phyloP scores from a whole-genome alignment of 2,113 vertebrate species.

The Petrocephalus microphthalmus region DNA sequence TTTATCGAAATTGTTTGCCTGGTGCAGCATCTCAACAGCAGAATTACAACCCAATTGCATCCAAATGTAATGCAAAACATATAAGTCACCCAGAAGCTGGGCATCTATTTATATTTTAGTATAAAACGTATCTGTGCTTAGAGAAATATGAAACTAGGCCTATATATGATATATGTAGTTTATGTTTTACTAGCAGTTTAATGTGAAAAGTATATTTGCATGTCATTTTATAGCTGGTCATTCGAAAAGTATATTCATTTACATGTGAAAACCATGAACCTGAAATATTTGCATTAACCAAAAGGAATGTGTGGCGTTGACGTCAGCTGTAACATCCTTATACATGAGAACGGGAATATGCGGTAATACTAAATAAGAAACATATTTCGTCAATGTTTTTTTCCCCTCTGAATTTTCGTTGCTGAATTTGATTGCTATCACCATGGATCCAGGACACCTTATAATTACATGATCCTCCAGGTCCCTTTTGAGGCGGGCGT shows the following conservation, averaged over 20 bases:
- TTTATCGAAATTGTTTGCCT: not conserved
- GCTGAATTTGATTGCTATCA: not conserved
- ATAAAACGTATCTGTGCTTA: not conserved
- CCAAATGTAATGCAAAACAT: not conserved
- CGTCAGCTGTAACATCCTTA: not conserved
- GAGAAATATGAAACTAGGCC: not conserved
- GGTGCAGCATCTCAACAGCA: not conserved
- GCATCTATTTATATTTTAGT: not conserved
- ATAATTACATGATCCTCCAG: not conserved
- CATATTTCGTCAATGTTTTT: not conserved
- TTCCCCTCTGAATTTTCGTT: not conserved
- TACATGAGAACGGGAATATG: not conserved
- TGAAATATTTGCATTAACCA: not conserved
- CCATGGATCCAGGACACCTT: not conserved
- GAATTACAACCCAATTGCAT: not conserved
- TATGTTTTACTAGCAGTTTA: not conserved
- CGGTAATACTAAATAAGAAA: not conserved
- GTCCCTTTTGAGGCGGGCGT: not conserved
- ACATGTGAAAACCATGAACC: not conserved
- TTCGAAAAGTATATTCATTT: not conserved
- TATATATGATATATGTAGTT: not conserved
- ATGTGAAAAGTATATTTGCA: not conserved
- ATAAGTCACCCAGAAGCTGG: not conserved
- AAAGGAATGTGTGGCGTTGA: not conserved
- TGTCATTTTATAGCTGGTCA: not conserved